Evolutionary conservation across 2,888 invertebrate species (phyloP), one percentile per base, ranked within the genome.

Genomic region (Brenthis hecate): DNA sequence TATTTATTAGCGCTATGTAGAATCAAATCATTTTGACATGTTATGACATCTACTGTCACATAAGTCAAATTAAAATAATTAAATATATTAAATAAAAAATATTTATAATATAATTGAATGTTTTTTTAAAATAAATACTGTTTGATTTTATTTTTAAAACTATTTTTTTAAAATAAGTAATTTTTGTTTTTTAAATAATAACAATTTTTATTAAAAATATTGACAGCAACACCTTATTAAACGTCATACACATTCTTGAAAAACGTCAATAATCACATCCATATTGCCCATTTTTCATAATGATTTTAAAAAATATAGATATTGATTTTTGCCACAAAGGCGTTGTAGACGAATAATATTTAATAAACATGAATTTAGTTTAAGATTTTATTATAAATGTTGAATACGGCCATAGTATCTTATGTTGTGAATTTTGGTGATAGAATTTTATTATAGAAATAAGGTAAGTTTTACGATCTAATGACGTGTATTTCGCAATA

Each of bases 401-500:
- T 60, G 66, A 72, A 71, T 73, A 74, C 72, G 72, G 73, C 73
- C 66, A 71, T 74, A 74, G 72, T 78, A 73, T 77, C 72, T 69
- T 75, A 76, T 70, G 76, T 81, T 81, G 79, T 80, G 77, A 80
- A 75, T 77, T 75, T 77, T 72, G 74, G 75, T 81, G 77, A 76
- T 78, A 78, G 71, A 77, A 76, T 74, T 76, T 74, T 73, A 73
- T 78, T 74, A 76, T 76, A 74, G 68, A 71, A 66, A 13, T 66
- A 72, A 73, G 81, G 89, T 89, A 78, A 86, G 88, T 86, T 85
- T 82, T 84, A 83, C 78, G 77, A 81, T 74, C 77, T 79, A 81
- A 84, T 89, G 89, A 89, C 89, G 89, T 89, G 88, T 89, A 80
- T 82, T 77, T 80, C 63, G 64, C 74, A 73, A 75, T 77, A 80